Evolutionary conservation across 2,888 invertebrate species (phyloP), one percentile per base, ranked within the genome.

Genomic region (Isoperla grammatica): DNA sequence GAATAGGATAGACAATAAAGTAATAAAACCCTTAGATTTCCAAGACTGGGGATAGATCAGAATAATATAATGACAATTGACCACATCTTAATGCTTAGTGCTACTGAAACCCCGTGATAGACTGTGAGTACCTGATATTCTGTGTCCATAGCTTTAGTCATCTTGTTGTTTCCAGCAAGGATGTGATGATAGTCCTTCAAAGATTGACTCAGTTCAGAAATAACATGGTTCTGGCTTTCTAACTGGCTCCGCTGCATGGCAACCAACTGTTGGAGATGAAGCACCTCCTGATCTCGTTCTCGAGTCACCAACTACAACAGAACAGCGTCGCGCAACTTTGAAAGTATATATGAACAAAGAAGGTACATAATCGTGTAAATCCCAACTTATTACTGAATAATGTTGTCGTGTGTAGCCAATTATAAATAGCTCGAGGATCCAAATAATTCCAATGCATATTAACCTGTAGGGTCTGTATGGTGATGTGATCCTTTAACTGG

Each of bases 171-270:
- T 0, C 82, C 84, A 68, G 79, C 77, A 4, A 86, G 73, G 0
- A 81, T 79, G 12, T 80, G 70, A 67, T 82, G 84, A 45, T 83
- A 77, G 56, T 80, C 79, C 61, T 81, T 81, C 4, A 85, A 70
- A 66, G 82, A 76, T 1, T 68, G 71, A 0, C 81, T 79, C 76
- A 82, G 77, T 13, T 76, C 76, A 59, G 74, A 76, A 64, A 77
- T 75, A 61, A 80, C 79, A 13, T 77, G 76, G 0, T 78, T 75
- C 29, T 76, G 71, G 0, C 78, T 76, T n/a, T 75, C 74, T n/a
- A 78, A 76, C 61, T 82, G 81, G 12, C 78, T 76, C 40, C 78
- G 76, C 59, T 78, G 74, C 37, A 81, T 76, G 75, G 42, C 72
- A 65, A 55, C 72, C 68, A 9, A 78, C 64, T 6, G 63, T 72